phyloP scores from a whole-genome alignment of 1,140 invertebrate genomes.

The Telenomus remus region DNA sequence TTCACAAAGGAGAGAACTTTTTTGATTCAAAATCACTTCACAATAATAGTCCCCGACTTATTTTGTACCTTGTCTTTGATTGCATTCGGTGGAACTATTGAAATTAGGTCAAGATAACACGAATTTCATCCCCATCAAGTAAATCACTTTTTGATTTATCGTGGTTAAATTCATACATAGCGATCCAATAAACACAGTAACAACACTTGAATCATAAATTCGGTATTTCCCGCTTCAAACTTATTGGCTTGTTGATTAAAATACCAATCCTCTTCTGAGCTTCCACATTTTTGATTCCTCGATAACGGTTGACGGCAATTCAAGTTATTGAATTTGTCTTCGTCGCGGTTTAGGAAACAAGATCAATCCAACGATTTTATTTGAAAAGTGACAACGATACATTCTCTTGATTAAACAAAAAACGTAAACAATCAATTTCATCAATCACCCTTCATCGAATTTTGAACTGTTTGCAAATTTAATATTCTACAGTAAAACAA shows the following conservation, averaged over 20 bases:
- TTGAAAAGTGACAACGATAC: too few species aligned
- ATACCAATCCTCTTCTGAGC: background rate
- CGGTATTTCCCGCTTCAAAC: background rate
- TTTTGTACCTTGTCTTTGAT: constrained; percentile 19
- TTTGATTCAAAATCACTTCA: constrained; percentile 23
- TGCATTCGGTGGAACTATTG: constrained; percentile 7
- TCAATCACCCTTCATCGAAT: too few species aligned
- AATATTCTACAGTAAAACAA: too few species aligned
- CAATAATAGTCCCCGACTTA: constrained; percentile 22
- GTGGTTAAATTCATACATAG: constrained; percentile 11
- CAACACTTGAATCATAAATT: constrained; percentile 9
- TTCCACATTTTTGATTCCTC: too few species aligned
- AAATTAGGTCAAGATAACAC: constrained; percentile 35
- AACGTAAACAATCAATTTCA: too few species aligned
- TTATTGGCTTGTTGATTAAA: constrained; percentile 13
- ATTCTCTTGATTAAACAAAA: too few species aligned
- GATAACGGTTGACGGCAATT: too few species aligned
- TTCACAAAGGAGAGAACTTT: constrained; percentile 5
- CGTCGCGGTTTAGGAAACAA: background rate
- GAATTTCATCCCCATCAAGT: constrained; percentile 24
- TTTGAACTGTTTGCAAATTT: too few species aligned
- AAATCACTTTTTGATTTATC: constrained; percentile 13
- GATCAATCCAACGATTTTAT: too few species aligned
- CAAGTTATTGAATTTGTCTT: too few species aligned
- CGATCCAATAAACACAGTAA: constrained; percentile 11